A percentile compares a stretch with the other conserved stretches of the same genome.
Evolutionary conservation across 2,113 vertebrate genomes (phyloP).

Genomic region (Aspiorhynchus laticeps): DNA sequence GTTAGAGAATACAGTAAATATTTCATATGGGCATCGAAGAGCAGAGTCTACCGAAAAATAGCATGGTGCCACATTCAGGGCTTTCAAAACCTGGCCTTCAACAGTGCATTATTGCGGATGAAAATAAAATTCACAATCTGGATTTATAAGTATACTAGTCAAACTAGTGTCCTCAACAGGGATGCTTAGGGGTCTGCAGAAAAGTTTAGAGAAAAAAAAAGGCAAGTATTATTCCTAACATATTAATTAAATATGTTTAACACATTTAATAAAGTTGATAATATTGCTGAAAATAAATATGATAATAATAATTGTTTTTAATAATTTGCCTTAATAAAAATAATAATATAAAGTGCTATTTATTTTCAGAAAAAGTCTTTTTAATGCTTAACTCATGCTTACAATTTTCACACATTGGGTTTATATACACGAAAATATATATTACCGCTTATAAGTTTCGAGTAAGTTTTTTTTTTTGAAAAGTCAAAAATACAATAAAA

Average conservation of each 20-base stretch:
- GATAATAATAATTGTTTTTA: not conserved
- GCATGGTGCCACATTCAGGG: constrained; percentile 9
- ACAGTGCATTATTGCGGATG: not conserved
- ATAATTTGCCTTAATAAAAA: not conserved
- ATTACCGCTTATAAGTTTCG: too few species aligned
- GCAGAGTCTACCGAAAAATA: not conserved
- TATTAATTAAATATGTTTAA: not conserved
- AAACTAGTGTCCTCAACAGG: not conserved
- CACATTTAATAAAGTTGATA: not conserved
- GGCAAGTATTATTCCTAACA: not conserved
- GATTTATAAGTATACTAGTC: not conserved
- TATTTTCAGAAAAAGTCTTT: not conserved
- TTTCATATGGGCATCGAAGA: constrained; percentile 26
- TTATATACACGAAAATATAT: not conserved
- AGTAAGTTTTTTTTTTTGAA: too few species aligned
- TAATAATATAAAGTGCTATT: not conserved
- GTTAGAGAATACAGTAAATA: constrained; percentile 47
- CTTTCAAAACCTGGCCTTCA: not conserved
- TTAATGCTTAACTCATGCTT: not conserved
- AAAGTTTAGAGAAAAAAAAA: not conserved
- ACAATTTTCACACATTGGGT: not conserved
- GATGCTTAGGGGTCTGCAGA: not conserved
- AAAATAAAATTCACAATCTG: not conserved
- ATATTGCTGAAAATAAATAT: not conserved
- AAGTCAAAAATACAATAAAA: too few species aligned